phyloP scores from a whole-genome alignment of 1,140 invertebrate genomes.

The Laupala kohalensis region DNA sequence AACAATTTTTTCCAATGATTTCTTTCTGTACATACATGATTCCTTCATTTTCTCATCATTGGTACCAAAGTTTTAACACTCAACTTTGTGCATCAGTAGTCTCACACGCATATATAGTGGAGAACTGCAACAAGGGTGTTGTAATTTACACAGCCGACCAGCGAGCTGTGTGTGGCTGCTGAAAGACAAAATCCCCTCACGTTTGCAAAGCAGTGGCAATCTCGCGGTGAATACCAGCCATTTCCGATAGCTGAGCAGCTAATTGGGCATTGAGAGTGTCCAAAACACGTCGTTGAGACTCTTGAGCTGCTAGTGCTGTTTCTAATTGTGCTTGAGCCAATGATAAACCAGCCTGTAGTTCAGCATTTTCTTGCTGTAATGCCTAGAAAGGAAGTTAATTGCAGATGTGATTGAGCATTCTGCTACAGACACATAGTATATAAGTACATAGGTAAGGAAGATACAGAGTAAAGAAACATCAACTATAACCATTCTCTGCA shows the following conservation, averaged over 20 bases:
- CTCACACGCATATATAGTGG: not conserved
- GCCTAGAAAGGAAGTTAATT: constrained; percentile 27
- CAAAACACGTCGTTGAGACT: constrained; percentile 70
- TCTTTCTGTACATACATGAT: not conserved
- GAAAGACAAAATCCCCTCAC: constrained; percentile 32
- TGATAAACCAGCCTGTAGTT: constrained; percentile 52
- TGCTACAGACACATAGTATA: not conserved
- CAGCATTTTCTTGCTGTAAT: constrained; percentile 58
- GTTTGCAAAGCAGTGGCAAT: constrained; percentile 63
- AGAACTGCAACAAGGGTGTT: not conserved
- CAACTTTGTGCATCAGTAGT: not conserved
- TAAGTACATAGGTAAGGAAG: too few relatives aligned
- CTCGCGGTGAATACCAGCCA: constrained; percentile 72
- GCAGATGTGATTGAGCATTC: not conserved
- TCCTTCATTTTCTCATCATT: not conserved
- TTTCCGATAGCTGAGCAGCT: constrained; percentile 69
- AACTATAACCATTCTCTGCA: too few relatives aligned
- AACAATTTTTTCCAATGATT: too few relatives aligned
- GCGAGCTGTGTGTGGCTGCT: not conserved
- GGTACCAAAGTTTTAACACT: not conserved
- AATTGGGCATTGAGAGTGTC: constrained; percentile 73
- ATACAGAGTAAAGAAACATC: too few relatives aligned
- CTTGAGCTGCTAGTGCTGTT: constrained; percentile 63
- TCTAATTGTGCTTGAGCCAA: constrained; percentile 73
- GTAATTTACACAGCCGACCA: constrained; percentile 9